Conservation (phyloP, 2,888 invertebrate genomes). For the Scaptomyza tumidula region DNA sequence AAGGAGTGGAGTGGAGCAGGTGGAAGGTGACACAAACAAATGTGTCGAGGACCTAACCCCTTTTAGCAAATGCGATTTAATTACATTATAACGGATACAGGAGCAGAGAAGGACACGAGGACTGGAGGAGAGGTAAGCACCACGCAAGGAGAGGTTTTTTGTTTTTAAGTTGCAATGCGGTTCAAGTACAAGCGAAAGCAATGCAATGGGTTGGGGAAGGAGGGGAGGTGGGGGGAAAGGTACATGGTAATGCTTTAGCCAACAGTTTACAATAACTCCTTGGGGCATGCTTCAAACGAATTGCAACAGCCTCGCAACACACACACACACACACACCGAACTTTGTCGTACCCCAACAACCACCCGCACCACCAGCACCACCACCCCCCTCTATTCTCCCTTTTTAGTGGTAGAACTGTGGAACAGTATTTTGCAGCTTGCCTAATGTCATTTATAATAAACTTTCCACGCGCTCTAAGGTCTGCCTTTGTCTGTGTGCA, state of each 20-base stretch:
- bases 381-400: not conserved
- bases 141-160: too few species aligned
- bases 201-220: not conserved
- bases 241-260: conserved; percentile 29
- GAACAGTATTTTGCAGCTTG: conserved; percentile 30
- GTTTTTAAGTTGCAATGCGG: conserved; percentile 10
- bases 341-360: conserved; percentile 4
- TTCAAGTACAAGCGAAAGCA: conserved; percentile 6
- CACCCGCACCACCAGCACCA: not conserved
- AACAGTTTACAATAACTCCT: conserved; percentile 53
- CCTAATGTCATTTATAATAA: conserved; percentile 68
- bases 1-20: not conserved
- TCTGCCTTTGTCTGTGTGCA: conserved; percentile 4
- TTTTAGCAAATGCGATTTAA: conserved; percentile 69
- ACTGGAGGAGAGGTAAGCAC: too few species aligned
- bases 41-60: conserved; percentile 26
- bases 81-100: conserved; percentile 58
- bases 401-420: not conserved
- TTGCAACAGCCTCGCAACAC: conserved; percentile 49
- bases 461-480: conserved; percentile 28
- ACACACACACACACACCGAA: conserved; percentile 1
- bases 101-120: too few species aligned
- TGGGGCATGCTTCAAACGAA: conserved; percentile 71
- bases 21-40: not conserved
- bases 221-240: not conserved